Evolutionary conservation across 64 coral and sea anemone genomes (phyloP).

Genomic region (Montipora capricornis): DNA sequence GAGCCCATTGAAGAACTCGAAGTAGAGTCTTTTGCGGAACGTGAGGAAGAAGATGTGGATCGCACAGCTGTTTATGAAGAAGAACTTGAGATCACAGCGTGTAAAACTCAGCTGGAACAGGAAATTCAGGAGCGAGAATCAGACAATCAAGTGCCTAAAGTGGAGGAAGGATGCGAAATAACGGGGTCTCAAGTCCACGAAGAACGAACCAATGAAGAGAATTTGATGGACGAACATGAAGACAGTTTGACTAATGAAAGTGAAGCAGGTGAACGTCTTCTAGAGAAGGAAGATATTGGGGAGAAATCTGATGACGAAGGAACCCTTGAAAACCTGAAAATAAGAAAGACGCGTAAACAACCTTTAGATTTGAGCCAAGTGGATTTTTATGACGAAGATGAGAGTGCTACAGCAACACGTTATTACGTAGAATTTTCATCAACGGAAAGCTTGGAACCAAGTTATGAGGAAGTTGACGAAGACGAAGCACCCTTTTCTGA

Average conservation of each 20-base stretch:
- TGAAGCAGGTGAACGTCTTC: background rate
- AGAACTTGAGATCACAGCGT: slow-evolving; percentile 61
- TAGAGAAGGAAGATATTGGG: slow-evolving; percentile 6
- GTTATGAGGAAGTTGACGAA: slow-evolving; percentile 74
- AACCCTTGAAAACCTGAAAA: background rate
- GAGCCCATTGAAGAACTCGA: background rate
- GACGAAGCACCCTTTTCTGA: slow-evolving; percentile 63
- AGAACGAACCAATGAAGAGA: slow-evolving; percentile 27
- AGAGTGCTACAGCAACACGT: slow-evolving; percentile 40
- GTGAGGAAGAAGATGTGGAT: background rate
- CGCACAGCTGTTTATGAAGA: slow-evolving; percentile 49
- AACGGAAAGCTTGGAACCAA: slow-evolving; percentile 80
- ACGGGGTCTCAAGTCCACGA: background rate
- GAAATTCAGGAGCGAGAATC: slow-evolving; percentile 45
- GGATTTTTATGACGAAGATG: slow-evolving; percentile 84
- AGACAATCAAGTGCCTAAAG: background rate
- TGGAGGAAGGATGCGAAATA: slow-evolving; percentile 65
- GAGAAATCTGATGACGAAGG: background rate
- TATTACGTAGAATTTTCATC: slow-evolving; percentile 94
- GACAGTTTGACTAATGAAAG: background rate
- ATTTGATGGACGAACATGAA: background rate
- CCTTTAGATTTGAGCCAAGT: slow-evolving; percentile 55
- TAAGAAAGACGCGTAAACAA: background rate
- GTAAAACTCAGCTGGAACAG: slow-evolving; percentile 13
- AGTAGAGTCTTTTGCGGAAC: background rate